Percentiles rank a stretch among this genome's conserved stretches.
phyloP scores from a whole-genome alignment of 2,113 vertebrate species.

The Chlorodrepanis virens region DNA sequence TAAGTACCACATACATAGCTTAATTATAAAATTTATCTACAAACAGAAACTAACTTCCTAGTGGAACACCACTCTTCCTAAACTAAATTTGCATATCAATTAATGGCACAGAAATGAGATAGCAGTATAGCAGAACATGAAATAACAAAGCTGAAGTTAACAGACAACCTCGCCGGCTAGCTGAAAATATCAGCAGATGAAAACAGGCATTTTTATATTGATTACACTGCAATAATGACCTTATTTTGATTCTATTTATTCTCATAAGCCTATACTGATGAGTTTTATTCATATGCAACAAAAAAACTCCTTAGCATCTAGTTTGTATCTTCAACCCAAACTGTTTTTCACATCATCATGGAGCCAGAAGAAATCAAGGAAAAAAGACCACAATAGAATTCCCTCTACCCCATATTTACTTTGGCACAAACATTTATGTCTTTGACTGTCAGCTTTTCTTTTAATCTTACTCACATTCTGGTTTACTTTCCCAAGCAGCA shows the following conservation, averaged over 20 bases:
- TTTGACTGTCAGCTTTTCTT: background rate
- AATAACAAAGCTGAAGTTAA: background rate
- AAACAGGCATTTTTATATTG: background rate
- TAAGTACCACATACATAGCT: background rate
- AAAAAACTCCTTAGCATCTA: background rate
- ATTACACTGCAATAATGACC: background rate
- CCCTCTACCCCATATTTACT: background rate
- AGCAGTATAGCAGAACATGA: background rate
- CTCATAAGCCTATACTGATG: slow-evolving; percentile 8
- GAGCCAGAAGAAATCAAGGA: slow-evolving; percentile 3
- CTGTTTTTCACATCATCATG: slow-evolving; percentile 33
- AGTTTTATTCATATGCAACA: slow-evolving; percentile 4
- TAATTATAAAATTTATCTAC: background rate
- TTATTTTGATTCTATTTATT: background rate
- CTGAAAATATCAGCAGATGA: background rate
- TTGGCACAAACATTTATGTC: background rate
- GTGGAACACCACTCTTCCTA: background rate
- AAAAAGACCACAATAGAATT: background rate
- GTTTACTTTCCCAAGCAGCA: background rate
- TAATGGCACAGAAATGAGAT: background rate
- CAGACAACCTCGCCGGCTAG: background rate
- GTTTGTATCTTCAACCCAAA: background rate
- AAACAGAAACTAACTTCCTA: background rate
- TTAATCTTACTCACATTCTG: background rate
- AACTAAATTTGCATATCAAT: background rate